phyloP scores from a whole-genome alignment of 2,888 invertebrate species.

The Auanema sp. region DNA sequence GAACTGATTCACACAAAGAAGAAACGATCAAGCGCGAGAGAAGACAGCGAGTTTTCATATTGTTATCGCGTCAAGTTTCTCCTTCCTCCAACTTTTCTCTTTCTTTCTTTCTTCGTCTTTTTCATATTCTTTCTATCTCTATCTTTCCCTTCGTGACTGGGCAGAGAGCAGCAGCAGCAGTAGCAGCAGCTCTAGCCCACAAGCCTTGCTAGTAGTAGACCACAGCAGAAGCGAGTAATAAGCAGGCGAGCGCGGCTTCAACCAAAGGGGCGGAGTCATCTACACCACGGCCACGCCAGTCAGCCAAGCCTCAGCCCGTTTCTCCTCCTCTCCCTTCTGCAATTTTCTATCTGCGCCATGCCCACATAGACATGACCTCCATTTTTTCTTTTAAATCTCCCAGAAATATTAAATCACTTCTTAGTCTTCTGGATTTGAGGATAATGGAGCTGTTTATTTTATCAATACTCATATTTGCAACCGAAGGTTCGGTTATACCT shows the following conservation, averaged over 20 bases:
- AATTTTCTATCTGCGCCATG: conserved; percentile 17
- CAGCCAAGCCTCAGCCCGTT: neutral
- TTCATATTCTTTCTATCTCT: no score
- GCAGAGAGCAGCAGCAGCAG: no score
- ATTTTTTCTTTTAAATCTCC: conserved; percentile 5
- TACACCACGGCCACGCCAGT: conserved; percentile 5
- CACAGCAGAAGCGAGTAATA: conserved; percentile 22
- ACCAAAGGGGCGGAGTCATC: conserved; percentile 13
- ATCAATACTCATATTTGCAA: neutral
- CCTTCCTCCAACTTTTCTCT: conserved; percentile 3
- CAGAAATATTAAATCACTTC: conserved; percentile 9
- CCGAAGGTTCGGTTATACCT: neutral
- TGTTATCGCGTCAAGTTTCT: conserved; percentile 8
- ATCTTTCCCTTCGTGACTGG: no score
- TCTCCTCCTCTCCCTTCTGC: conserved; percentile 1
- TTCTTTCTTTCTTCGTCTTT: no score
- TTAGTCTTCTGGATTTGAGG: neutral
- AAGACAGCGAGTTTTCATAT: conserved; percentile 1
- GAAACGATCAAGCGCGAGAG: no score
- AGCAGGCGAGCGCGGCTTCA: conserved; percentile 12
- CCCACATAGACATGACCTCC: conserved; percentile 19
- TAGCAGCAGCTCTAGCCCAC: no score
- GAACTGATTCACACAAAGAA: no score
- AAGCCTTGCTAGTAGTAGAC: no score
- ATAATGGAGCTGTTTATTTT: neutral